Percentiles rank a stretch among this genome's conserved stretches.
Evolutionary conservation across 2,888 invertebrate species (phyloP).

Genomic region (Caenorhabditis panamensis): DNA sequence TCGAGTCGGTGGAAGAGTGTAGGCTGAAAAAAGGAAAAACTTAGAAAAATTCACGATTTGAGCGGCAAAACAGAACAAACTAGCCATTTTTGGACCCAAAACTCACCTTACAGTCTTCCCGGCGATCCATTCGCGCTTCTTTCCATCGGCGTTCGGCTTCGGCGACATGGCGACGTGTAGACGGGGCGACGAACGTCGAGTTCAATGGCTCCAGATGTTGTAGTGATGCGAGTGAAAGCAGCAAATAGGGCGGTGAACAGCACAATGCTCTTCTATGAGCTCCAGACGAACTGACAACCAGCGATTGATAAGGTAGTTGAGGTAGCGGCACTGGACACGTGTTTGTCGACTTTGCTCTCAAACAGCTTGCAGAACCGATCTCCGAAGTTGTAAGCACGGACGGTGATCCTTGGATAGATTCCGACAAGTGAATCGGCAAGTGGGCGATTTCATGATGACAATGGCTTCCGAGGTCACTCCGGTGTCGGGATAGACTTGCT

Average conservation of each 20-base stretch:
- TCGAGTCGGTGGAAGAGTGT: too few relatives aligned
- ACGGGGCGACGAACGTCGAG: slow-evolving; percentile 84
- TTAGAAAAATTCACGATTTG: too few relatives aligned
- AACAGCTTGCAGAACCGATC: slow-evolving; percentile 77
- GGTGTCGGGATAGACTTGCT: too few relatives aligned
- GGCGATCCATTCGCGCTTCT: too few relatives aligned
- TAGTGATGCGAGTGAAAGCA: slow-evolving; percentile 85
- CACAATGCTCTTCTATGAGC: slow-evolving; percentile 96
- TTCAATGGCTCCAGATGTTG: slow-evolving; percentile 84
- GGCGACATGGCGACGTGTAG: slow-evolving; percentile 96
- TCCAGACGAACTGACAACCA: slow-evolving; percentile 96
- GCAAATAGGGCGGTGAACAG: slow-evolving; percentile 95
- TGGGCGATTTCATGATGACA: too few relatives aligned
- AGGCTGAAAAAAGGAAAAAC: too few relatives aligned
- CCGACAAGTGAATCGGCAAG: slow-evolving; percentile 81
- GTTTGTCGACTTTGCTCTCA: slow-evolving; percentile 79
- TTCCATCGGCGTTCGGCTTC: too few relatives aligned
- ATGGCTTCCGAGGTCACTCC: too few relatives aligned
- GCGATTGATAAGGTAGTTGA: slow-evolving; percentile 80
- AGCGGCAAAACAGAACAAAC: too few relatives aligned
- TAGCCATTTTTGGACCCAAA: too few relatives aligned
- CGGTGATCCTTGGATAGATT: slow-evolving; percentile 80
- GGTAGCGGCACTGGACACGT: slow-evolving; percentile 80
- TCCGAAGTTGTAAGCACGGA: slow-evolving; percentile 78
- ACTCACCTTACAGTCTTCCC: too few relatives aligned